Evolutionary conservation across 1,140 invertebrate genomes (phyloP), one percentile per base, ranked within the genome.

Genomic region (Phymorhynchus buccinoides): DNA sequence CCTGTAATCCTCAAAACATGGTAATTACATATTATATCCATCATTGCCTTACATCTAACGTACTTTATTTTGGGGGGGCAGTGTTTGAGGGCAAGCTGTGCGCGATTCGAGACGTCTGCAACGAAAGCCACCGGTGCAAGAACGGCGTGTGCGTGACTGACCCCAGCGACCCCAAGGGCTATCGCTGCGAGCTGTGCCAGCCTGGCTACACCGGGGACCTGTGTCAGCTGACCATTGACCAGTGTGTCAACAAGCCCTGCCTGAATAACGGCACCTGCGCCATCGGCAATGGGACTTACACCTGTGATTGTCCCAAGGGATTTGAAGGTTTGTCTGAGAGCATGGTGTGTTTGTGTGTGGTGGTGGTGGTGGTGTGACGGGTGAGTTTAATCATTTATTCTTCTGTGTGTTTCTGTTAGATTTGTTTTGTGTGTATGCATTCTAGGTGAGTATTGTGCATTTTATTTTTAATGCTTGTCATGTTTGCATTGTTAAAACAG

Each of bases 281-380:
- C 48, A 99, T 99, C 92, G 98, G 97, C 1, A 94, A 98, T 0
- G 97, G 97, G n/a, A 93, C 97, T 30, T 99, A 97, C 93, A 96
- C 96, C 89, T 99, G 98, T 91, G 95, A 96, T 39, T 99, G 98
- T 92, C 95, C 96, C 91, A 96, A 97, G 86, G 98, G 98, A 1
- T 99, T 96, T 73, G 84, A 71, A 30, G 93, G 93, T 6, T 22
- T 41, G 73, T 41, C 37, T 41, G 73, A 37, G 73, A 39, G 16
- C 37, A 1, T 30, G 14, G 68, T 73, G 68, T 73, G 68, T 73
- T 0, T 73, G 35, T 73, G 68, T 37, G 73, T 16, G 73, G 0
- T 1, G 9, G 73, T 16, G 73, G 62, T 66, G 7, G 7, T 7
- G 22, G n/a, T 66, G 62, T 30, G 62, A 22, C 6, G 14, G 18